Percentiles rank a stretch among this genome's conserved stretches.
phyloP scores from a whole-genome alignment of 2,888 invertebrate species.

The Latheticus oryzae region DNA sequence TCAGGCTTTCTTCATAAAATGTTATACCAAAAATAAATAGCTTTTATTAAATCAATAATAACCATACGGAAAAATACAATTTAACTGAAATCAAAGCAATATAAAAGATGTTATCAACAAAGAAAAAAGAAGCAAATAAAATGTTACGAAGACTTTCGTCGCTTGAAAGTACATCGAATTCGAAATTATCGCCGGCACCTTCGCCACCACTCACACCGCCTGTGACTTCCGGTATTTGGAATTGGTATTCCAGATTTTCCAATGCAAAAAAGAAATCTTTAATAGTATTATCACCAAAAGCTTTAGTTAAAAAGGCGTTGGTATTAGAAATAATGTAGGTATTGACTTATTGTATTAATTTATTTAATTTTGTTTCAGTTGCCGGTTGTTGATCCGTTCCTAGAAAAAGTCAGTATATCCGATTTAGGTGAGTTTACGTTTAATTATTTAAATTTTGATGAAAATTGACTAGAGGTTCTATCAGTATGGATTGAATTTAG shows the following conservation, averaged over 20 bases:
- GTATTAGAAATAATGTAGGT: constrained; percentile 48
- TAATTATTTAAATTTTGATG: constrained; percentile 9
- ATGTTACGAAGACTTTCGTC: constrained; percentile 57
- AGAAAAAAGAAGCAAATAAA: constrained; percentile 45
- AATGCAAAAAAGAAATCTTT: constrained; percentile 55
- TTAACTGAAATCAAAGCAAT: too few relatives aligned
- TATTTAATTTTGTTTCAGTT: constrained; percentile 73
- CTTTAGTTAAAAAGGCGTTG: constrained; percentile 54
- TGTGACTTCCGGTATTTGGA: constrained; percentile 52
- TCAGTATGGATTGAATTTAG: too few relatives aligned
- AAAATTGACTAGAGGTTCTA: too few relatives aligned
- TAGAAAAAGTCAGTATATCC: constrained; percentile 85
- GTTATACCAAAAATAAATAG: too few relatives aligned
- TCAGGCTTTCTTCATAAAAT: too few relatives aligned
- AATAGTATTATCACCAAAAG: constrained; percentile 56
- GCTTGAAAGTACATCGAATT: constrained; percentile 45
- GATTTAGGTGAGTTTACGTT: constrained; percentile 75
- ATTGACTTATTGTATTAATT: neutral
- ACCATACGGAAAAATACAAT: too few relatives aligned
- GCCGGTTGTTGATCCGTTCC: constrained; percentile 90
- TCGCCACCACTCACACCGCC: constrained; percentile 56
- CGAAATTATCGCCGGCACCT: constrained; percentile 37
- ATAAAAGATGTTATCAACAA: too few relatives aligned
- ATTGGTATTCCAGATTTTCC: constrained; percentile 59
- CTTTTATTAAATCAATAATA: too few relatives aligned